Conservation (phyloP, 2,113 vertebrate genomes). For the Gnathonemus echidnorhynchus region DNA sequence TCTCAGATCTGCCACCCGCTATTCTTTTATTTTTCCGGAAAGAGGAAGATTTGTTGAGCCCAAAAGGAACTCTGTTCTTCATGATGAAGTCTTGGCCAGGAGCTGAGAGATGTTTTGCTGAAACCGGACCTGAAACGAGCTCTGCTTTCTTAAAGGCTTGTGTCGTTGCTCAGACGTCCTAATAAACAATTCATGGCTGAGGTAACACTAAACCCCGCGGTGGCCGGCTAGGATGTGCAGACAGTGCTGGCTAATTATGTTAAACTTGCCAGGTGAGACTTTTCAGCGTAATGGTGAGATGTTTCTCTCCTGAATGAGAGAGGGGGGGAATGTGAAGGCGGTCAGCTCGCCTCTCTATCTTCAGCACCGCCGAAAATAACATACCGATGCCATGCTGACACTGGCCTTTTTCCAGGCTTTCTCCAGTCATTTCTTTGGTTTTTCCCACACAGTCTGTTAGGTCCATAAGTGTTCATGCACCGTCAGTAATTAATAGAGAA, state of each 20-base stretch:
- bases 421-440: background rate
- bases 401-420: background rate
- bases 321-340: background rate
- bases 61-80: background rate
- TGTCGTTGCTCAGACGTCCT: background rate
- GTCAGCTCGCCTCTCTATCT: background rate
- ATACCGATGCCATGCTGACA: background rate
- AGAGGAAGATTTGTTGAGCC: background rate
- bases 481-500: background rate
- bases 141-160: background rate
- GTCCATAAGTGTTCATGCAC: background rate
- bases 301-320: background rate
- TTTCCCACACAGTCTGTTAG: background rate
- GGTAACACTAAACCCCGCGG: background rate
- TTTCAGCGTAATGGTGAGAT: background rate
- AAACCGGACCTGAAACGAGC: background rate
- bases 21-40: background rate
- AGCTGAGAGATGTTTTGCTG: background rate
- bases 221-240: background rate
- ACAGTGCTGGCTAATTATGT: background rate
- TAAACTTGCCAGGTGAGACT: background rate
- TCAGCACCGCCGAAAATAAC: background rate
- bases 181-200: background rate
- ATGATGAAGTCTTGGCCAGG: background rate
- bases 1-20: background rate